Percentiles rank a stretch among this genome's conserved stretches.
These are phyloP conservation scores for Tapera naevia DNA, from an alignment of 2,797 vertebrate genomes.

Conservation along the genomic window DNA sequence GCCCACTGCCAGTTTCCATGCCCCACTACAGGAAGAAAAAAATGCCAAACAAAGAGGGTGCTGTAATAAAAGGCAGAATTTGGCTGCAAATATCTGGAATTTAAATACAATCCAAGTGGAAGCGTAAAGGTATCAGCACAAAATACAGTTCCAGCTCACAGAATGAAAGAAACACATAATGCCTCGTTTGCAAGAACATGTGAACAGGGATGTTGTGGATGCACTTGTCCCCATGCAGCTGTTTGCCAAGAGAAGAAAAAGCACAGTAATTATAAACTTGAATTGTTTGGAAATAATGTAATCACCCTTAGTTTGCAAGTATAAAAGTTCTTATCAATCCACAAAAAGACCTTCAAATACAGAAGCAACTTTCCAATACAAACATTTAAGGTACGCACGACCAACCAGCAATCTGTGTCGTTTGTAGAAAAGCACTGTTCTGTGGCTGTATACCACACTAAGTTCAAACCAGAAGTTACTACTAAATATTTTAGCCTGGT, in stretches of 20 bases:
- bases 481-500: background rate
- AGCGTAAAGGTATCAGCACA: background rate
- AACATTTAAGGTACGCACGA: background rate
- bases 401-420: background rate
- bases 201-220: background rate
- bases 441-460: background rate
- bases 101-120: background rate
- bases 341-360: background rate
- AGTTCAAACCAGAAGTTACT: background rate
- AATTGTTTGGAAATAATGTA: background rate
- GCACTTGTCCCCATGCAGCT: rapidly evolving
- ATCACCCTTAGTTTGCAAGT: background rate
- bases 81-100: background rate
- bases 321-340: background rate
- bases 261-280: background rate
- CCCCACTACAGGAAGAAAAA: background rate
- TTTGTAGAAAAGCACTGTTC: background rate
- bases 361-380: background rate
- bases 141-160: background rate
- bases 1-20: background rate
- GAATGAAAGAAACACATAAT: background rate
- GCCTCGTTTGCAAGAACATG: background rate
- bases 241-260: background rate
- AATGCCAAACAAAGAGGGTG: background rate
- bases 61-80: background rate